A percentile compares a stretch with the other conserved stretches of the same genome.
Evolutionary conservation across 2,888 invertebrate genomes (phyloP).

Genomic region (Agrochola circellaris): DNA sequence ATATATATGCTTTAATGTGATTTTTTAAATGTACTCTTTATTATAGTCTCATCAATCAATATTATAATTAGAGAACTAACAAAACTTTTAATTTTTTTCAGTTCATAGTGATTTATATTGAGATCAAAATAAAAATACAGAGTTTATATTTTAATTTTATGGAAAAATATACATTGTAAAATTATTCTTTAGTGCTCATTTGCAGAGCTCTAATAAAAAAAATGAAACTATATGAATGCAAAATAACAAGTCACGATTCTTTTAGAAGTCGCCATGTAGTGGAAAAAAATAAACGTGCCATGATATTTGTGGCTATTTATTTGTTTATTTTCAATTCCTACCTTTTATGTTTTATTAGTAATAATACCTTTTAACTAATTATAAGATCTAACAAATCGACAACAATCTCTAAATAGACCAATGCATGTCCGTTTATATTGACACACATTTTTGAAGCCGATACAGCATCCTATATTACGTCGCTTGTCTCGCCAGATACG

Average conservation of each 20-base stretch:
- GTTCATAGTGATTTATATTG: constrained; percentile 90
- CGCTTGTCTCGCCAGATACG: too few species aligned
- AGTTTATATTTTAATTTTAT: constrained; percentile 90
- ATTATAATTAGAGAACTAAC: constrained; percentile 90
- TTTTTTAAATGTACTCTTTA: constrained; percentile 91
- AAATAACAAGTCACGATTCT: constrained; percentile 91
- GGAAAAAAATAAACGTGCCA: constrained; percentile 92
- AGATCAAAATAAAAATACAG: constrained; percentile 89
- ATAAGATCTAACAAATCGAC: background rate
- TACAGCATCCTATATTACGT: too few species aligned
- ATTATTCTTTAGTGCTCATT: constrained; percentile 87
- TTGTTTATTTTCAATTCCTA: constrained; percentile 77
- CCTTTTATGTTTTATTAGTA: constrained; percentile 17
- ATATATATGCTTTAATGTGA: constrained; percentile 91
- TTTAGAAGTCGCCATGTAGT: constrained; percentile 91
- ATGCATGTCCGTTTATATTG: too few species aligned
- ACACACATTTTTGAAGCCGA: too few species aligned
- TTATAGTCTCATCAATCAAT: constrained; percentile 90
- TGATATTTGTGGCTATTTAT: constrained; percentile 89
- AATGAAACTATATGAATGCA: constrained; percentile 89
- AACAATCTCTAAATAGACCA: background rate
- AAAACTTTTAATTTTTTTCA: constrained; percentile 88
- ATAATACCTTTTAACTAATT: constrained; percentile 2
- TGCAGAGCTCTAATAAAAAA: constrained; percentile 87
- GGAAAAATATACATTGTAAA: constrained; percentile 88